A percentile compares a stretch with the other conserved stretches of the same genome.
Evolutionary conservation across 2,797 vertebrate genomes (phyloP).

Genomic region (Rhabdomys pumilio): DNA sequence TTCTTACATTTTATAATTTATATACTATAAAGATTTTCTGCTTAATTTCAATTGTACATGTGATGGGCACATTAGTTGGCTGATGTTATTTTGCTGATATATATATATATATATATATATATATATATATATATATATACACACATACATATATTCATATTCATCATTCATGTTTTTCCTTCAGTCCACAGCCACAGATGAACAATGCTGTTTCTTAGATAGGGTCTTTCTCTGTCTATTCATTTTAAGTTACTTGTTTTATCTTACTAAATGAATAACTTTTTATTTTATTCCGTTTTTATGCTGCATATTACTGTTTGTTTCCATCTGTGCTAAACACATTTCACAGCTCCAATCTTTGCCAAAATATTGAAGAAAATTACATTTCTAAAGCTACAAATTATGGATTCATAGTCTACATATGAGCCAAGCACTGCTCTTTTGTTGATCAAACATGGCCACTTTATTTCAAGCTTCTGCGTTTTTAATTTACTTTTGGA

Average conservation of each 20-base stretch:
- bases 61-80: background rate
- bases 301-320: background rate
- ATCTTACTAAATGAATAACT: slow-evolving; percentile 28
- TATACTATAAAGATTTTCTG: background rate
- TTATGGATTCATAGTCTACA: background rate
- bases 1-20: background rate
- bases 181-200: background rate
- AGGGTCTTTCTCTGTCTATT: background rate
- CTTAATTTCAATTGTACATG: background rate
- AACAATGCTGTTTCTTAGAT: background rate
- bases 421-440: background rate
- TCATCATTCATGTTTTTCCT: background rate
- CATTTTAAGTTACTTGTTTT: background rate
- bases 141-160: too few relatives aligned
- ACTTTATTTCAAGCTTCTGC: background rate
- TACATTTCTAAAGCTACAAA: background rate
- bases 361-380: slow-evolving; percentile 20
- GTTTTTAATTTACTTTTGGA: background rate
- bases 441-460: background rate
- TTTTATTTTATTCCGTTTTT: background rate
- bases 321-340: background rate
- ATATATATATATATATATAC: too few relatives aligned
- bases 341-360: background rate
- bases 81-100: background rate
- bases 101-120: too few relatives aligned